phyloP scores from a whole-genome alignment of 2,113 vertebrate genomes.

The Chaetura pelagica region DNA sequence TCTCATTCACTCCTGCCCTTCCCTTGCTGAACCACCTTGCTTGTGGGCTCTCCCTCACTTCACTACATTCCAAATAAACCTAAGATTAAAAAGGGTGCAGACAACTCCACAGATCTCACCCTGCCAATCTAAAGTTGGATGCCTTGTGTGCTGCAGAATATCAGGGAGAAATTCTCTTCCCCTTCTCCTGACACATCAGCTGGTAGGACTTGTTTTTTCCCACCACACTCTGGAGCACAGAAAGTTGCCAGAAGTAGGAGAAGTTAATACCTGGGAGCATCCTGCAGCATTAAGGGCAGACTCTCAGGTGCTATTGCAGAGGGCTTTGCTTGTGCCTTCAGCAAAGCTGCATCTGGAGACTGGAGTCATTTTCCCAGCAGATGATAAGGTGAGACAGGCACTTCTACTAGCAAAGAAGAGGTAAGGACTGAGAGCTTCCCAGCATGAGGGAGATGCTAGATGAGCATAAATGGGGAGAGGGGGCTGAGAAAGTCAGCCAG shows the following conservation, averaged over 20 bases:
- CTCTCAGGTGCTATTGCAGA: not conserved
- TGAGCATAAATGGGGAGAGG: not conserved
- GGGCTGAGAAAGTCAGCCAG: not conserved
- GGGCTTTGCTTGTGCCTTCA: not conserved
- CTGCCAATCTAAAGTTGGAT: fast-evolving
- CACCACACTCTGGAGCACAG: not conserved
- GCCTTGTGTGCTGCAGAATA: not conserved
- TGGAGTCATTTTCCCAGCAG: not conserved
- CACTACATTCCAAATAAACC: not conserved
- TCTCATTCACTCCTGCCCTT: not conserved
- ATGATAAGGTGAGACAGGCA: not conserved
- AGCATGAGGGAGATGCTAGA: not conserved
- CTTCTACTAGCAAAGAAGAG: not conserved
- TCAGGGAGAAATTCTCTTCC: fast-evolving
- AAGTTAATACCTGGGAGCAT: not conserved
- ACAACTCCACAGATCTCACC: not conserved
- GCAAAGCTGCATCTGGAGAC: not conserved
- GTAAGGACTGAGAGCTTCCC: not conserved
- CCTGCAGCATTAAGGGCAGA: not conserved
- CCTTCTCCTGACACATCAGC: not conserved
- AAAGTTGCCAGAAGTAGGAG: not conserved
- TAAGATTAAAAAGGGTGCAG: not conserved
- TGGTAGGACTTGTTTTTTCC: not conserved
- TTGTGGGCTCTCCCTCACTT: not conserved
- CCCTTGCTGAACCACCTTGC: not conserved